A percentile compares a stretch with the other conserved stretches of the same genome.
These are phyloP conservation scores for Cheilosia grossa DNA, from an alignment of 2,888 invertebrate genomes.

Conservation along the genomic window DNA sequence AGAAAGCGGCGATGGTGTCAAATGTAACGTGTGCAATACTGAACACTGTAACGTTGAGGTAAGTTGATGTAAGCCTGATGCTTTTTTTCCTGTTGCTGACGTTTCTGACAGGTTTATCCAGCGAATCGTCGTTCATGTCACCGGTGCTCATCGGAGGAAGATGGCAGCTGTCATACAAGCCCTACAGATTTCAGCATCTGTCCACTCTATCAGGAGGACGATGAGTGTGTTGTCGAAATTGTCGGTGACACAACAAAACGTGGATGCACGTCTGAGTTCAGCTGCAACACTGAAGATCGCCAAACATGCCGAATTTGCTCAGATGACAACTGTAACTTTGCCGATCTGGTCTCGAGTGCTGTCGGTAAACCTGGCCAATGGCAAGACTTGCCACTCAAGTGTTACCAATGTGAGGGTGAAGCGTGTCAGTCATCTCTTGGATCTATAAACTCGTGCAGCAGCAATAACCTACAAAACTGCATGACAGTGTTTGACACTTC, in stretches of 20 bases:
- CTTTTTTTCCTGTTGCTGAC: neutral
- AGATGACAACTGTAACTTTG: conserved; percentile 78
- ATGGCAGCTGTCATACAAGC: conserved; percentile 76
- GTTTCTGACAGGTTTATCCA: conserved; percentile 76
- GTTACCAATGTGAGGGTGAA: conserved; percentile 76
- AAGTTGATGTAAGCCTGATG: neutral
- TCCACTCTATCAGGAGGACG: conserved; percentile 75
- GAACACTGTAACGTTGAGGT: conserved; percentile 77
- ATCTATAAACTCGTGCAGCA: conserved; percentile 74
- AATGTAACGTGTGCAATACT: conserved; percentile 76
- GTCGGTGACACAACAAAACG: conserved; percentile 77
- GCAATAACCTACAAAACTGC: conserved; percentile 79
- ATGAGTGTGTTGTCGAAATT: conserved; percentile 78
- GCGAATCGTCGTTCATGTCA: conserved; percentile 78
- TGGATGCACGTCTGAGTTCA: conserved; percentile 78
- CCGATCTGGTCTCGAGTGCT: conserved; percentile 76
- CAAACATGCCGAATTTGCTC: conserved; percentile 78
- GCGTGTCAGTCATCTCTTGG: conserved; percentile 75
- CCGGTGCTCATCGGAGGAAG: conserved; percentile 78
- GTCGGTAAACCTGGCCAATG: conserved; percentile 80
- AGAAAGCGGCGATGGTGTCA: conserved; percentile 35
- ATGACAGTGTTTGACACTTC: conserved; percentile 78
- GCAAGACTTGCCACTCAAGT: conserved; percentile 80
- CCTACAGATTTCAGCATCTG: conserved; percentile 76
- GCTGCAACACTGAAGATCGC: conserved; percentile 76